Evolutionary conservation across 2,113 vertebrate genomes (phyloP), one percentile per base, ranked within the genome.

Genomic region (Eulemur macaco): DNA sequence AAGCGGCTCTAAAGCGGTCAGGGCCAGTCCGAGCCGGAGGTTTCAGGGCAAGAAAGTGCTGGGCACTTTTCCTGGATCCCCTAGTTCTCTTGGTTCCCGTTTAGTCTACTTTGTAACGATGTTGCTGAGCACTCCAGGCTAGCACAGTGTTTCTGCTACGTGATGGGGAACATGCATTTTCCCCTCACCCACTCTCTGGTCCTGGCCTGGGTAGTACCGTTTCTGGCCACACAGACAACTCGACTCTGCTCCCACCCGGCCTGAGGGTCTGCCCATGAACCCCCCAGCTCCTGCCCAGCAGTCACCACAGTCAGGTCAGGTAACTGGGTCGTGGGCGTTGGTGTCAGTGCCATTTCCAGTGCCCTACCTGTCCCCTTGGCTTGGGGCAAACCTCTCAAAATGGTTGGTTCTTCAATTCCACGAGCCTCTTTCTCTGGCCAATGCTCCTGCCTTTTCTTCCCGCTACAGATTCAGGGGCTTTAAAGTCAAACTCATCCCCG

Each of bases 401-500:
- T 10, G 23, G n/a, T 20, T 71, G 25, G 50, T 37, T 58, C 71
- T 69, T 21, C 8, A 47, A 8, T 14, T 34, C 17, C 3, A 2
- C 0, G 4, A 77, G 50, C 12, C 73, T 86, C 66, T 88, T 89
- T 5, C 37, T 39, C 23, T 34, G 0, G 11, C 34, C 88, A 37
- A 1, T 54, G 60, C 76, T 87, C 42, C 37, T 58, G 66, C 54
- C 68, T 83, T 37, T 76, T 87, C 45, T 64, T 42, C 63, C 71
- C 50, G n/a, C 29, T 73, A 39, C 15, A 60, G 86, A 86, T 47
- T 80, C 56, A 13, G 60, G 86, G 73, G 4, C 95, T 96, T 93
- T 95, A 91, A 97, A 96, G 89, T 94, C 93, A 96, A 64, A 80
- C 76, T 86, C 96, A 80, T 94, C 88, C 91, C 86, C 68, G 39